phyloP scores from a whole-genome alignment of 1,140 invertebrate species.

The Solenopsis fugax region DNA sequence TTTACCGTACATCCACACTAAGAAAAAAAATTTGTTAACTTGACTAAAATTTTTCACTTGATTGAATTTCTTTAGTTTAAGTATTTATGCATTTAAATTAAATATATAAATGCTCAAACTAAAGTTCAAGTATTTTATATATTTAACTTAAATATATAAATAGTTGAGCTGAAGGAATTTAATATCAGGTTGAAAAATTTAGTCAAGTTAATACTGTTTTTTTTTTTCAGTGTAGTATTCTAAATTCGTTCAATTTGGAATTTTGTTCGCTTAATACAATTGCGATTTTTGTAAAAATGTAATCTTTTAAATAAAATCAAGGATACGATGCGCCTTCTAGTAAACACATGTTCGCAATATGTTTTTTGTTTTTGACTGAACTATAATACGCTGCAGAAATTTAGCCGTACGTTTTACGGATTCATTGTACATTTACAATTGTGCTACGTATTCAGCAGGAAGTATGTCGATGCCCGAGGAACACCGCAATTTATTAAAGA shows the following conservation, averaged over 20 bases:
- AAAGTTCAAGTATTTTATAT: no score
- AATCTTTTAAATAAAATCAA: not conserved
- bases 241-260: not conserved
- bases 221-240: not conserved
- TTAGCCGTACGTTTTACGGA: not conserved
- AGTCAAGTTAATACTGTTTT: no score
- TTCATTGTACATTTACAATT: not conserved
- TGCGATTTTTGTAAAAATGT: not conserved
- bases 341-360: not conserved
- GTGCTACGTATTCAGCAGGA: no score
- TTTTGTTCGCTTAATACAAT: not conserved
- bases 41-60: no score
- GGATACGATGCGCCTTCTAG: not conserved
- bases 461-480: not conserved
- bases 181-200: no score
- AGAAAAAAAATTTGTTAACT: no score
- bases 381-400: not conserved
- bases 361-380: not conserved
- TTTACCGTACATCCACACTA: not conserved
- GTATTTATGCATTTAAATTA: no score
- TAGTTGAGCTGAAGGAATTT: no score
- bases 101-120: no score
- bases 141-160: no score
- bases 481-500: conserved; percentile 29
- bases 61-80: no score